Base-by-base conservation (phyloP, 1,140 invertebrate genomes). In the Scaptomyza montana region DNA sequence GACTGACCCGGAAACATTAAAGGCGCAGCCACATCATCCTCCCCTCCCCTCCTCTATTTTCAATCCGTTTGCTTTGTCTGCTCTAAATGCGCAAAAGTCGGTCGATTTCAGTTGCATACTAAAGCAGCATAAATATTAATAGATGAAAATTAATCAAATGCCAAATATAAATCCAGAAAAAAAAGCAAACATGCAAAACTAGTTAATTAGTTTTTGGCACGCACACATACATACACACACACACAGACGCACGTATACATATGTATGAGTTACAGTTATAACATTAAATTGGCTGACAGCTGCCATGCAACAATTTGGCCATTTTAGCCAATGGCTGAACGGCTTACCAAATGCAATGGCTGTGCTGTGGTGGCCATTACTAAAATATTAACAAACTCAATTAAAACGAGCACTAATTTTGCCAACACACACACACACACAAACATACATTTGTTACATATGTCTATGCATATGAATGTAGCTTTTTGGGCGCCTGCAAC, bases 301-400 rank as follows among this genome's bases (percentile, higher is more conserved):
- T 84, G 84, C 63, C 77, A 89, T 81, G 82, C 66, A 87, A 65
- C 70, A 65, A 56, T 78, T 66, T 66, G 69, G 57, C 50, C 39
- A 41, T n/a, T 43, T 43, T 53, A 36, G 43, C 59, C 36, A 46
- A 50, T 45, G 56, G 59, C 63, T 63, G 67, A 67, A 36, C 33
- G 6, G 55, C 41, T 30, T 56, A 43, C 50, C 68, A 63, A 63
- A 33, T 75, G 66, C 56, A 70, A 56, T 73, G 62, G 30, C 64
- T 81, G 28, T 61, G 33, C 33, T 65, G 53, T 79, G 82, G 53
- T 79, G 82, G 77, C 79, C 77, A 82, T 89, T 84, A 89, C 84
- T 87, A 74, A 87, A 87, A 89, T 87, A 87, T 87, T 87, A 89
- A 87, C 79, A 87, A 84, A 87, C 84, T 87, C 84, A 87, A 87